These are phyloP conservation scores for Drosophila seclusa DNA, from an alignment of 2,888 invertebrate species.

Conservation along the genomic window DNA sequence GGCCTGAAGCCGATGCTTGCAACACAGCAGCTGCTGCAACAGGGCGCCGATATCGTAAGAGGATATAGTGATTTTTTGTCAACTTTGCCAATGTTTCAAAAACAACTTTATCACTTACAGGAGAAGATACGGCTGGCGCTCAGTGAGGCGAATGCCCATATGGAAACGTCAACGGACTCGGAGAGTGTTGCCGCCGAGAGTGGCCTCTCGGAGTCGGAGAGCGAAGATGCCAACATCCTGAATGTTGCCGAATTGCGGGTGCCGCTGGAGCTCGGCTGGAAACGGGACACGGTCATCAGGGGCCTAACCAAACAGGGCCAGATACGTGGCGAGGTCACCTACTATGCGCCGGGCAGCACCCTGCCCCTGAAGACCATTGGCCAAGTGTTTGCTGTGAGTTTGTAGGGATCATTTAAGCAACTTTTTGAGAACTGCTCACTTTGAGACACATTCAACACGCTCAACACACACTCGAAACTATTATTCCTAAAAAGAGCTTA, in stretches of 20 bases:
- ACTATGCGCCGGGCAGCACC: conserved; percentile 89
- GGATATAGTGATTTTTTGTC: neutral
- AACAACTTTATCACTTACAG: conserved; percentile 70
- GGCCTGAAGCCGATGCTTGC: conserved; percentile 92
- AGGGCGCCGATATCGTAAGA: conserved; percentile 86
- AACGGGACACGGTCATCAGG: conserved; percentile 95
- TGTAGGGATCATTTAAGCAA: conserved; percentile 67
- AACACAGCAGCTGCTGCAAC: conserved; percentile 87
- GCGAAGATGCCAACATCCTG: conserved; percentile 86
- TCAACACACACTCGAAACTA: neutral
- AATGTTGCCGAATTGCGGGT: conserved; percentile 87
- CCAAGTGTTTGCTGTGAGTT: conserved; percentile 88
- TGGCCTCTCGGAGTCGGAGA: conserved; percentile 87
- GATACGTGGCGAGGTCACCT: conserved; percentile 96
- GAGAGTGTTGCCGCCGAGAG: conserved; percentile 87
- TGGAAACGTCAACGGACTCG: conserved; percentile 87
- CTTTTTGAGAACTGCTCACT: neutral
- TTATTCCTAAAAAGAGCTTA: neutral
- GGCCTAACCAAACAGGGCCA: conserved; percentile 94
- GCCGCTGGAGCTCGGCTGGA: conserved; percentile 93
- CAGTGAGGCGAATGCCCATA: conserved; percentile 86
- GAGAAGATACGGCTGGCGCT: conserved; percentile 87
- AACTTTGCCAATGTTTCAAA: neutral
- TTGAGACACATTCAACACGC: conserved; percentile 1
- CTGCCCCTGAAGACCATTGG: conserved; percentile 88